Percentiles rank a stretch among this genome's conserved stretches.
Conservation (phyloP, 2,113 vertebrate species). For the Eulemur macaco region DNA sequence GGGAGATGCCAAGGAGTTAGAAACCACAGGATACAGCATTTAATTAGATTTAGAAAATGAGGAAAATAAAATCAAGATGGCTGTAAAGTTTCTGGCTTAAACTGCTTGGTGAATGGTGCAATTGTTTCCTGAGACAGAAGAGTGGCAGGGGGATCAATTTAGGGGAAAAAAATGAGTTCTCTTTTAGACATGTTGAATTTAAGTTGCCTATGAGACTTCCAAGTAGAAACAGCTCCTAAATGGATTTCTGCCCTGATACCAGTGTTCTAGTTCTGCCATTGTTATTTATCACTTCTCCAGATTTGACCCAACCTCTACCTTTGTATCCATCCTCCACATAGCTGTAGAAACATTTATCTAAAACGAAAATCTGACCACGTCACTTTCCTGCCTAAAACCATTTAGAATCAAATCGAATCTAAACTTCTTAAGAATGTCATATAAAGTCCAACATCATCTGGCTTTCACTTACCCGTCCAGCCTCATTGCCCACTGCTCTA, state of each 20-base stretch:
- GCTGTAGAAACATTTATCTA: slow-evolving; percentile 1
- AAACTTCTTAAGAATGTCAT: background rate
- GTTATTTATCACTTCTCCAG: background rate
- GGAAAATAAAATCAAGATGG: slow-evolving; percentile 13
- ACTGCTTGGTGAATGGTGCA: slow-evolving; percentile 5
- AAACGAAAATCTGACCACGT: slow-evolving; percentile 11
- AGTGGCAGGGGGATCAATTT: background rate
- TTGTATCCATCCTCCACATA: background rate
- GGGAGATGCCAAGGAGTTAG: background rate
- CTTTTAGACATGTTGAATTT: slow-evolving; percentile 5
- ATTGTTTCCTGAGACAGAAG: slow-evolving; percentile 5
- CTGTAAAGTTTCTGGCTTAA: slow-evolving; percentile 28
- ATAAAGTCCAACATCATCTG: background rate
- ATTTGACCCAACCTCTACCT: background rate
- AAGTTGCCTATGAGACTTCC: background rate
- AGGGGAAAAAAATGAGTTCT: background rate
- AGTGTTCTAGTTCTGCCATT: background rate
- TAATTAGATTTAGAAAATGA: slow-evolving; percentile 27
- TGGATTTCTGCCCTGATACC: background rate
- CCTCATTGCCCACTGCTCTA: background rate
- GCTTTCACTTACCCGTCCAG: background rate
- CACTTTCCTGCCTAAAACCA: background rate
- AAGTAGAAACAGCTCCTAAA: background rate
- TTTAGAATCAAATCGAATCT: background rate
- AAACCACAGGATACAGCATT: background rate